These are phyloP conservation scores for Ambastaia sidthimunki DNA, from an alignment of 2,797 vertebrate species.

Conservation along the genomic window DNA sequence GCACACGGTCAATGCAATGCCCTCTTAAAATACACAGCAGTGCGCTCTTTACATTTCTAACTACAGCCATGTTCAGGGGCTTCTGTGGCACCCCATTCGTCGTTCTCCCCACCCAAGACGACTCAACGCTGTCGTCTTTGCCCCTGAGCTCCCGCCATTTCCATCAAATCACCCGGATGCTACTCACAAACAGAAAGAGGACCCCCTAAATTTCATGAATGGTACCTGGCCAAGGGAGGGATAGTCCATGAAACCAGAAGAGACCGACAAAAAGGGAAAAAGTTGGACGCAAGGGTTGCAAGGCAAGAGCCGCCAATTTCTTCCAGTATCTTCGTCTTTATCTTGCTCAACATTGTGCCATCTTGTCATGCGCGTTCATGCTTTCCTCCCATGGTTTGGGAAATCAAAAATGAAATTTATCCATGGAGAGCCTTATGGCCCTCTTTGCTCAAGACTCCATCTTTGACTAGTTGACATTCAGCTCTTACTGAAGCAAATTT, in stretches of 20 bases:
- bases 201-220: constrained; percentile 70
- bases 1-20: constrained; percentile 42
- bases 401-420: constrained; percentile 69
- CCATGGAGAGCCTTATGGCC: constrained; percentile 85
- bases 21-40: constrained; percentile 42
- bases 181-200: constrained; percentile 68
- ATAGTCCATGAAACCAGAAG: constrained; percentile 71
- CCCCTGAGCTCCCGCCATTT: constrained; percentile 77
- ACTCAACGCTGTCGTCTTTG: constrained; percentile 64
- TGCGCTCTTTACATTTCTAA: constrained; percentile 60
- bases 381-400: constrained; percentile 48
- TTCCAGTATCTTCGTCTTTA: constrained; percentile 32
- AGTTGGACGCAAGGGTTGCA: constrained; percentile 69
- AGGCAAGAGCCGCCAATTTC: constrained; percentile 46
- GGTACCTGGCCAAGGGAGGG: constrained; percentile 80
- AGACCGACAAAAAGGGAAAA: constrained; percentile 66
- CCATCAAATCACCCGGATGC: constrained; percentile 75
- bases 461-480: constrained; percentile 98
- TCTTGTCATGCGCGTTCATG: constrained; percentile 41
- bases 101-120: constrained; percentile 57
- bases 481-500: constrained; percentile 86
- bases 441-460: constrained; percentile 91
- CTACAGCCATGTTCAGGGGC: constrained; percentile 58
- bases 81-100: constrained; percentile 32
- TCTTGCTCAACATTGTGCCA: constrained; percentile 49